Evolutionary conservation across 2,888 invertebrate genomes (phyloP).

Genomic region (Aspidiotus destructor): DNA sequence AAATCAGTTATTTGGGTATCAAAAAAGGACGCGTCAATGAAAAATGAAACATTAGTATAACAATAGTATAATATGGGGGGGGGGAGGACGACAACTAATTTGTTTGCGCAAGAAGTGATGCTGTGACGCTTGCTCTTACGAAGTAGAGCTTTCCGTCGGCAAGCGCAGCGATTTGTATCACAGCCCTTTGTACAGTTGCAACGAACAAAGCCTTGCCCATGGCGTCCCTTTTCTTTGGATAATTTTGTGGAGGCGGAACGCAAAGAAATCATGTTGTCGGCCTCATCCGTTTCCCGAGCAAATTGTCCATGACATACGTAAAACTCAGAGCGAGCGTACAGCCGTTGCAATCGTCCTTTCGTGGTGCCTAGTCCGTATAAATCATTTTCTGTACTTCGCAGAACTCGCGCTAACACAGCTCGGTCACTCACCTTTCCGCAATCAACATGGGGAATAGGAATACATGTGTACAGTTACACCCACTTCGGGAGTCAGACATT

Average conservation of each 20-base stretch:
- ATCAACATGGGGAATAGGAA: not conserved
- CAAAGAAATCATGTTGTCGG: not conserved
- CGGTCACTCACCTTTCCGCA: not conserved
- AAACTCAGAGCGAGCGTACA: not conserved
- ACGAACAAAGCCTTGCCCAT: conserved; percentile 1
- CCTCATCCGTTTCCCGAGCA: not conserved
- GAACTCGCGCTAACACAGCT: not conserved
- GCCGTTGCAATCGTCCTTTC: not conserved
- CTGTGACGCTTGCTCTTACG: no score
- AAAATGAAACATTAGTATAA: no score
- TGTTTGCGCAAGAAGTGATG: no score
- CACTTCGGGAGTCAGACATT: not conserved
- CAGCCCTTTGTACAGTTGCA: conserved; percentile 8
- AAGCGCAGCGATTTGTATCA: no score
- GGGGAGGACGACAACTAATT: no score
- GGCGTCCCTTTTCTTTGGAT: not conserved
- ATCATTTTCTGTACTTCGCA: not conserved
- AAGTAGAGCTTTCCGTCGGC: no score
- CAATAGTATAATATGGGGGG: no score
- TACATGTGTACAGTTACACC: not conserved
- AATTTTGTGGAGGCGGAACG: not conserved
- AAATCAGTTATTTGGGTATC: no score
- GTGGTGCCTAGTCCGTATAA: not conserved
- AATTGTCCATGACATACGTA: not conserved
- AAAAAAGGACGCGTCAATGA: no score